Base-by-base conservation (phyloP, 2,113 vertebrate genomes). In the Cisticola juncidis region DNA sequence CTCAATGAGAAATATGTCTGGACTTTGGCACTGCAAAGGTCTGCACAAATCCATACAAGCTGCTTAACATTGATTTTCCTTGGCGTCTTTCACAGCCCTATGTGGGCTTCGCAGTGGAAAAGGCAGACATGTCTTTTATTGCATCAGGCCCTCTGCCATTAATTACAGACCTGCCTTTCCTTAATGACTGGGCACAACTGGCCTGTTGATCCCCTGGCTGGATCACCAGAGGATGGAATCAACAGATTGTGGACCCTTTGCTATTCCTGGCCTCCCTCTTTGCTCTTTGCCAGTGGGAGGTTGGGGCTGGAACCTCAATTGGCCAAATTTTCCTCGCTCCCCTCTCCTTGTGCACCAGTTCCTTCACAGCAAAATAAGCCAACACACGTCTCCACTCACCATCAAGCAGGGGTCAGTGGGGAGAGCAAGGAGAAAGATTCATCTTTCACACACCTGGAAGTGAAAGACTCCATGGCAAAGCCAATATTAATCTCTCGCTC, bases 1-100 rank as follows among this genome's bases (percentile, higher is more conserved):
- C 82, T 96, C 94, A 83, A 95, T 33, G 51, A 96, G 95, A 97
- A 96, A 94, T 96, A 96, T 88, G 93, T 95, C 95, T 96, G 96
- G 94, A 95, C 88, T 97, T 96, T 93, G 90, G 96, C 94, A 95
- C 86, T 93, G 51, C 48, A 68, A 47, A 90, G 94, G 76, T 68
- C 93, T 97, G 92, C 94, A 96, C 93, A 96, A 90, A 96, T 94
- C 95, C 93, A 97, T 93, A 94, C 56, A 68, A 90, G 93, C 94
- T 93, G 95, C 94, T 94, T 96, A 96, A 94, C 90, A 96, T 96
- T 96, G 95, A 97, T 96, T 96, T 97, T 96, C 93, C 78, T 95
- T 96, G 96, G 95, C 92, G 86, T 96, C 95, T 90, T 88, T 84
- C 9, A 21, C 93, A 94, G 94, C 80, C 92, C 73, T 62, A 50